Percentiles rank a stretch among this genome's conserved stretches.
phyloP scores from a whole-genome alignment of 2,888 invertebrate genomes.

The Calameuta pallipes region DNA sequence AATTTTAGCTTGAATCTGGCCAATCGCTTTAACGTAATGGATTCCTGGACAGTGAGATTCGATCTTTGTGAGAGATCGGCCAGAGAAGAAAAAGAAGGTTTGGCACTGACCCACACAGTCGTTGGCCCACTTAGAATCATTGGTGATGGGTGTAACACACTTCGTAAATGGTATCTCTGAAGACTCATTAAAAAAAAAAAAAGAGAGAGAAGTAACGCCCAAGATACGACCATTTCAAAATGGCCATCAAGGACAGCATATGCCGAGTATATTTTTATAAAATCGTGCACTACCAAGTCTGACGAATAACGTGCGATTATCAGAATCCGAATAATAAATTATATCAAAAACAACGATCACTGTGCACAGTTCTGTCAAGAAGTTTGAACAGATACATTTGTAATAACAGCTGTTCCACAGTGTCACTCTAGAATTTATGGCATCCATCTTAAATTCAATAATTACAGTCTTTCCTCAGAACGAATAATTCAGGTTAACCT shows the following conservation, averaged over 20 bases:
- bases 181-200: neutral
- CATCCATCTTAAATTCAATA: neutral
- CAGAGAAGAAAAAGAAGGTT: conserved; percentile 33
- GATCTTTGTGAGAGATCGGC: neutral
- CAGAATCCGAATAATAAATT: neutral
- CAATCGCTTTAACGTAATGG: neutral
- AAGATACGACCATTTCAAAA: neutral
- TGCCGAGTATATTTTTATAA: neutral
- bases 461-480: neutral
- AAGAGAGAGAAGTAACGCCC: neutral
- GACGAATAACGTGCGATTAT: neutral
- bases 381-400: neutral
- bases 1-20: neutral
- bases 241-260: neutral
- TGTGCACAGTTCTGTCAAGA: neutral
- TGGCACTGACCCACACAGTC: conserved; percentile 60
- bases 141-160: neutral
- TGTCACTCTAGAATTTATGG: neutral
- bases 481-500: neutral
- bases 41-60: neutral
- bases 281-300: neutral
- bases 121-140: conserved; percentile 52
- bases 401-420: neutral
- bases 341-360: neutral
- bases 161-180: neutral